Conservation (phyloP, 1,140 invertebrate species). For the Solenopsis invicta region DNA sequence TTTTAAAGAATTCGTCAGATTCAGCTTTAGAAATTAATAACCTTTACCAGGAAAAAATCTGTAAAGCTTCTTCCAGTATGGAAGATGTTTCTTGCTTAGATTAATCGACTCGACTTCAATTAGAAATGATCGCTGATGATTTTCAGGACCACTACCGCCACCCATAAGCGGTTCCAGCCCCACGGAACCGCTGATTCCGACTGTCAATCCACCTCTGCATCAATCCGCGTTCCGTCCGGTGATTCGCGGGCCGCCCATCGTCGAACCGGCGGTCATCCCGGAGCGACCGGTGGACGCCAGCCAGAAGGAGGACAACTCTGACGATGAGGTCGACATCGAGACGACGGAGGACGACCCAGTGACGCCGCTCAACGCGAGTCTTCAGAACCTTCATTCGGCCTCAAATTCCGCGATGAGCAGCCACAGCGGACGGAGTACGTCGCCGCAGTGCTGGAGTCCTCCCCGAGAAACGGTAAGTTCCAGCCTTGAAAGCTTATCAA, state of each 20-base stretch:
- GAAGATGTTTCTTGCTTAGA: neutral
- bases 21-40: neutral
- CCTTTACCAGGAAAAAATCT: neutral
- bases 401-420: constrained; percentile 81
- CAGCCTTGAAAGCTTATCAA: neutral
- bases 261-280: constrained; percentile 71
- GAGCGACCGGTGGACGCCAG: constrained; percentile 69
- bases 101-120: constrained; percentile 10
- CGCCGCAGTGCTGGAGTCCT: constrained; percentile 85
- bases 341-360: constrained; percentile 83
- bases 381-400: constrained; percentile 78
- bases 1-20: neutral
- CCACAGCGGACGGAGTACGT: constrained; percentile 81
- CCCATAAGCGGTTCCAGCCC: constrained; percentile 79
- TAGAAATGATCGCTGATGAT: neutral
- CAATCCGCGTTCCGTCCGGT: constrained; percentile 91
- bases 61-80: too few species aligned
- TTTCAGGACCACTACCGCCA: constrained; percentile 80
- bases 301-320: constrained; percentile 81
- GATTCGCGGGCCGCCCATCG: constrained; percentile 79
- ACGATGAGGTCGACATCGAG: constrained; percentile 85
- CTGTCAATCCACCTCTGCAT: constrained; percentile 80
- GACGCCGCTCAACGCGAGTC: constrained; percentile 73
- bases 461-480: constrained; percentile 84
- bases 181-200: constrained; percentile 79